Evolutionary conservation across 1,140 invertebrate species (phyloP), one percentile per base, ranked within the genome.

Genomic region (Stenopsyche tienmushanensis): DNA sequence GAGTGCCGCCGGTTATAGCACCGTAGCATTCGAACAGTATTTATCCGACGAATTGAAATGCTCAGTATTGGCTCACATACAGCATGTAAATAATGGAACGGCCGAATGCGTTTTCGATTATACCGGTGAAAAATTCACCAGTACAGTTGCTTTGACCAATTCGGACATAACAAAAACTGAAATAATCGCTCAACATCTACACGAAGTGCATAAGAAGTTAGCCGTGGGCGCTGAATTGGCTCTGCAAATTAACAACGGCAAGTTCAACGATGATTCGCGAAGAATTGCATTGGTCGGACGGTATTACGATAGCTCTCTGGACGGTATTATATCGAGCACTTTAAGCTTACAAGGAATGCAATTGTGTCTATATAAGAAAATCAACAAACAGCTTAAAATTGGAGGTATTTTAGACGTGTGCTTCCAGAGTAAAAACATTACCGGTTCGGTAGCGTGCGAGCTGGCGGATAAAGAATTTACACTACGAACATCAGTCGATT

Each of bases 91-190:
- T 10, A 42, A 26, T 26, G 65, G 54, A 0, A 47, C 52, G 0
- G 15, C 64, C 0, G 65, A 70, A 21, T 59, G 64, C 29, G 58
- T 64, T n/a, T 26, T 70, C 25, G 64, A 70, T 44, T 66, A 70
- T 39, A 64, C 29, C 29, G 60, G 62, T 17, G 55, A 70, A 18
- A 44, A 64, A n/a, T 70, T 66, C 39, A 66, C 68, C 2, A 49
- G 44, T 10, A 64, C 68, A 1, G 17, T 63, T 25, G 59, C 68
- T 1, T 13, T 66, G 21, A 17, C 34, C 7, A 64, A 64, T 50
- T 25, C 44, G 9, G 23, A 55, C 26, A n/a, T 39, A 18, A 47
- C 53, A 2, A 55, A 42, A n/a, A 25, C 25, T 15, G 68, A 66
- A 44, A 15, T 70, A 25, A n/a, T 60, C 2, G 29, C 50, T 26